Evolutionary conservation across 2,113 vertebrate species (phyloP).

Genomic region (Helogale parvula): DNA sequence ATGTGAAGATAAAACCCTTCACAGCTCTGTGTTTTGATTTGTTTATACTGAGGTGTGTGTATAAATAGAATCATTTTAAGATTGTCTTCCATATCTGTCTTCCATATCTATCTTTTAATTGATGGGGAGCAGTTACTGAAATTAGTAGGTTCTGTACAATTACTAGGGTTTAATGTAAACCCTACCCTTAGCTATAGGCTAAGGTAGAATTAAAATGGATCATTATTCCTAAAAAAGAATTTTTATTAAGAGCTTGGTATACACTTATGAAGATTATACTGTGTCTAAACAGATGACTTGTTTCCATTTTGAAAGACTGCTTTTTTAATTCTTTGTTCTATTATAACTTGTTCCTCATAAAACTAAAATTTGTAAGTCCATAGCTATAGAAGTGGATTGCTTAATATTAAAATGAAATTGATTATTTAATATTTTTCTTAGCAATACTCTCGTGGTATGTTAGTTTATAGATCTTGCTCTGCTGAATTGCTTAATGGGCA

Average conservation of each 20-base stretch:
- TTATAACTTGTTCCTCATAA: constrained; percentile 9
- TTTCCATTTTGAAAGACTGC: neutral
- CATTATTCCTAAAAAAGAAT: constrained; percentile 2
- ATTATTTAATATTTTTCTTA: constrained; percentile 20
- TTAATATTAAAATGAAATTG: constrained; percentile 31
- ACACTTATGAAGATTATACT: constrained; percentile 7
- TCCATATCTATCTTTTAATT: neutral
- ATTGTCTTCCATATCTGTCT: neutral
- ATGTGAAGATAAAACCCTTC: neutral
- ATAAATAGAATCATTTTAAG: constrained; percentile 13
- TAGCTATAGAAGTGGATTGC: neutral
- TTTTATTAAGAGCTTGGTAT: neutral
- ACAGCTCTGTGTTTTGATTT: neutral
- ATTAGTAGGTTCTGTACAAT: neutral
- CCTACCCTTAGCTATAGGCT: neutral
- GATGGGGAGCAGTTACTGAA: neutral
- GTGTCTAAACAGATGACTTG: neutral
- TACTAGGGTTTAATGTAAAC: neutral
- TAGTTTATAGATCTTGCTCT: neutral
- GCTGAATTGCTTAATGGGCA: neutral
- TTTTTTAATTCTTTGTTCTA: neutral
- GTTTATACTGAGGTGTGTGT: neutral
- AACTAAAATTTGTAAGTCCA: neutral
- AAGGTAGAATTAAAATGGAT: constrained; percentile 40
- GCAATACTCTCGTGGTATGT: neutral